Base-by-base conservation (phyloP, 2,797 vertebrate genomes). In the Gallinago solitaria region DNA sequence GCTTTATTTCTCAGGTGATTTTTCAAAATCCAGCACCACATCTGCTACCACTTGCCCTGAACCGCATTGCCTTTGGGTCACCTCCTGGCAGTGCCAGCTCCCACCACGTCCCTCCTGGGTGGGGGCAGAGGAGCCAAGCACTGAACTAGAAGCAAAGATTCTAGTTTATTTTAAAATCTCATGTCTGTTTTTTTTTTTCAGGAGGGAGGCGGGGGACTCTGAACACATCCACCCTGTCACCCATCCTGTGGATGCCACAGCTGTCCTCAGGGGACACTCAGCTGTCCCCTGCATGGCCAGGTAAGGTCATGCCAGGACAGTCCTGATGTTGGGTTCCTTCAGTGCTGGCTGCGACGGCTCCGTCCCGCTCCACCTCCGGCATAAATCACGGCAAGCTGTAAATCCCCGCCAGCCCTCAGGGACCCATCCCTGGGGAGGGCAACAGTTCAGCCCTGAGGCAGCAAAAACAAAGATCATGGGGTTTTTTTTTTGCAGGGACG, bases 391-490 rank as follows among this genome's bases (percentile, higher is more conserved):
- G 67, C 88, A 74, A 30, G 37, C 53, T 20, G 7, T 70, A 93
- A 95, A 94, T 89, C 84, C 75, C 60, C 5, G 25, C 57, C 94
- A 95, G 82, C 60, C 28, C 50, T 64, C 87, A 41, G 87, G 56
- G 94, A 95, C 61, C 68, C 1, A 1, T 90, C 94, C 74, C 90
- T 0, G 8, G 35, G 65, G 93, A 96, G 90, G 91, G 85, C 91
- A 91, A 68, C 0, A 1, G 95, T 91, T 95, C 94, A 95, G 88
- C 67, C 53, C 73, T 73, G 92, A 95, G 93, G 90, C 95, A 94
- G 94, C 65, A 78, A 97, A 97, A 90, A 18, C 83, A 94, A 86
- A 69, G 80, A 90, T 65, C 77, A 5, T 87, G 88, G 39, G 39
- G 5, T 14, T 39, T 93, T 94, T 94, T 95, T 57, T 63, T 53